Conservation (phyloP, 2,888 invertebrate species). For the Toxonevra muliebris region DNA sequence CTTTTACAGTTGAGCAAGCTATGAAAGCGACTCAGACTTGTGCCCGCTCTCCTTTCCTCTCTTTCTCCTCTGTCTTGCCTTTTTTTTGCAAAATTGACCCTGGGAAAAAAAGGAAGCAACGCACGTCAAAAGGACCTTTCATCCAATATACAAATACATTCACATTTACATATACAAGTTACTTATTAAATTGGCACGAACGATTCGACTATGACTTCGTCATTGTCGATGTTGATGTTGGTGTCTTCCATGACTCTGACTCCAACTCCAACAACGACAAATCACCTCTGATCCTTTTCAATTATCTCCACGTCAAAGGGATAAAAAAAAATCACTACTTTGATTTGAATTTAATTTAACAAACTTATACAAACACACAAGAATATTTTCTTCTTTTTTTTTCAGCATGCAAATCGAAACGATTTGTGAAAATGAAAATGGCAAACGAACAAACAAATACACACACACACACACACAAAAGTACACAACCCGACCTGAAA, state of each 20-base stretch:
- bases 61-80: too few relatives aligned
- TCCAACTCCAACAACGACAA: conserved; percentile 27
- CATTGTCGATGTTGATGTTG: neutral
- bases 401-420: conserved; percentile 7
- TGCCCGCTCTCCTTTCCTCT: too few relatives aligned
- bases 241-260: conserved; percentile 17
- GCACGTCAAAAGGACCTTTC: too few relatives aligned
- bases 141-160: too few relatives aligned
- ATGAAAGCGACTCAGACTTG: neutral
- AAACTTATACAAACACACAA: conserved; percentile 32
- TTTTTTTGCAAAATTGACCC: too few relatives aligned
- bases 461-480: neutral
- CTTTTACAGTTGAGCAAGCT: neutral
- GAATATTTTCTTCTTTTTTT: neutral
- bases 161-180: neutral
- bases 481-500: too few relatives aligned
- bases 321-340: conserved; percentile 44
- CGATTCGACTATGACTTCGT: conserved; percentile 11
- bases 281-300: conserved; percentile 47
- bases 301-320: conserved; percentile 45
- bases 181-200: conserved; percentile 21
- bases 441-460: neutral
- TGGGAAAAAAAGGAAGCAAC: too few relatives aligned
- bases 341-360: conserved; percentile 57
- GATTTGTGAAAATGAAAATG: neutral